Conservation (phyloP, 2,888 invertebrate species). For the Polydrusus pterygomalis region DNA sequence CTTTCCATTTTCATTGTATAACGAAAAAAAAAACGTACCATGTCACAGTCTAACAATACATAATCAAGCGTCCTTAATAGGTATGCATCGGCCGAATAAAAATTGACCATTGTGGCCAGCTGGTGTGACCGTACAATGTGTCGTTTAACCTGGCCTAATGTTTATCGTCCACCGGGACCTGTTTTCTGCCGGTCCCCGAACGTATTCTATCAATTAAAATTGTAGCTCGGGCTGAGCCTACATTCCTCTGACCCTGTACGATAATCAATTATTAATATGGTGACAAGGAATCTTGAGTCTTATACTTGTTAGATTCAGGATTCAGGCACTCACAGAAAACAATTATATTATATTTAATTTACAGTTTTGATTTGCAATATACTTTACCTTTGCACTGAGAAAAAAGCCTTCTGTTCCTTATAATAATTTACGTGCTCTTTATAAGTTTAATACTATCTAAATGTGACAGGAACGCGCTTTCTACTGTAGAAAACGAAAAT, state of each 20-base stretch:
- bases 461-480: no score
- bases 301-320: no score
- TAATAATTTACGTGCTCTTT: no score
- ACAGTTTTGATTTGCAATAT: no score
- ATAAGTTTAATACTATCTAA: no score
- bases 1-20: no score
- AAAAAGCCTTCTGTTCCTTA: no score
- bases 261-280: conserved; percentile 51
- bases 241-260: conserved; percentile 52
- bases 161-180: conserved; percentile 50
- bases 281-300: conserved; percentile 47
- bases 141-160: conserved; percentile 51
- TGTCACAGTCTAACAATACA: conserved; percentile 2
- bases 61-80: conserved; percentile 11
- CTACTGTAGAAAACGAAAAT: no score
- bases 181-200: conserved; percentile 47
- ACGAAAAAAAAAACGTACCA: no score
- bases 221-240: conserved; percentile 47
- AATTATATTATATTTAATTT: no score
- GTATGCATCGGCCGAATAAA: conserved; percentile 50
- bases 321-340: no score
- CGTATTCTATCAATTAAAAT: conserved; percentile 53
- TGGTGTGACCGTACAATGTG: conserved; percentile 53
- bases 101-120: conserved; percentile 40
- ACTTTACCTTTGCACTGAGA: no score